These are phyloP conservation scores for Petrophora chlorosata DNA, from an alignment of 2,888 invertebrate species.

Conservation along the genomic window DNA sequence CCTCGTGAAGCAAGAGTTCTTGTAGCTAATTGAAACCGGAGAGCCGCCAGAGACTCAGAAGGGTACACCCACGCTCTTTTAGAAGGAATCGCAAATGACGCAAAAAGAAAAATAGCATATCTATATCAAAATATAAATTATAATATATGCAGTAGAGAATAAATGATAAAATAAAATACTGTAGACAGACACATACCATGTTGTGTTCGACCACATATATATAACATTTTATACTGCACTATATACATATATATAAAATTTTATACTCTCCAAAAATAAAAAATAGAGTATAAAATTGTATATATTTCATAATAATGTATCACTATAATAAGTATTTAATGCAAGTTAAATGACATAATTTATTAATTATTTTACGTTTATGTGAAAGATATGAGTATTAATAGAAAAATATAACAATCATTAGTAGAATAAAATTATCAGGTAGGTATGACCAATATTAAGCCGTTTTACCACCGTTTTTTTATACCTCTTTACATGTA, in stretches of 20 bases:
- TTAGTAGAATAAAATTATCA: no score
- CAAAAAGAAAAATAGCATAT: constrained; percentile 10
- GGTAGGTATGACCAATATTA: constrained; percentile 2
- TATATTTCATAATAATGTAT: neutral
- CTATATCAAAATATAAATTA: neutral
- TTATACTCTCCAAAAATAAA: neutral
- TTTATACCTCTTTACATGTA: constrained; percentile 17
- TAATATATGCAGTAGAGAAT: neutral
- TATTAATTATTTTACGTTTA: no score
- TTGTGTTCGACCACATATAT: no score
- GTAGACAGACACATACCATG: no score
- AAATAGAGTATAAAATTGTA: neutral
- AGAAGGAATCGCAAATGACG: constrained; percentile 27
- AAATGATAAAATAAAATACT: no score
- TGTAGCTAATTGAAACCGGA: constrained; percentile 53
- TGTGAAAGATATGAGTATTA: no score
- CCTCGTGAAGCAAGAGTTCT: constrained; percentile 41
- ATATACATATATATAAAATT: no score
- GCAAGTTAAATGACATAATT: no score
- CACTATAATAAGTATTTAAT: no score
- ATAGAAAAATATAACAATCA: no score
- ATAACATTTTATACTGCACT: no score
- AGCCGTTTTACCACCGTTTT: constrained; percentile 7
- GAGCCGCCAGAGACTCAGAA: constrained; percentile 30
- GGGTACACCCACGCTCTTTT: constrained; percentile 30